Evolutionary conservation across 2,113 vertebrate species (phyloP), one percentile per base, ranked within the genome.

Genomic region (Cyanistes caeruleus): DNA sequence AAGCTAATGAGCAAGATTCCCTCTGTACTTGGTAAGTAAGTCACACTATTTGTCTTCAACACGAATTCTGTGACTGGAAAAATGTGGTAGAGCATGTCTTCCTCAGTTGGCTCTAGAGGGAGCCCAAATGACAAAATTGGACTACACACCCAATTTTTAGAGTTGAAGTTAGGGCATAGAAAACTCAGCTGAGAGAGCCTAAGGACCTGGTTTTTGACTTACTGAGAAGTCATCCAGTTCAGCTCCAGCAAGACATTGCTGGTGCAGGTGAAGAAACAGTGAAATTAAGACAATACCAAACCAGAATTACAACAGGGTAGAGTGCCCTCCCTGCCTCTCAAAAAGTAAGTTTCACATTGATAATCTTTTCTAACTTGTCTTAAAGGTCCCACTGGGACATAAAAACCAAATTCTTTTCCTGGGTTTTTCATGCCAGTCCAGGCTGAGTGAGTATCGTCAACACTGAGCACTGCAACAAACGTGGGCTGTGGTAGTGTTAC

Each of bases 41-140:
- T 90, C 39, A 70, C 21, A 19, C 7, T 90, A 19, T 83, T 83
- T 90, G 70, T 80, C 59, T 83, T 92, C 65, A 48, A 44, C 23
- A 22, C 0, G 0, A 27, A 80, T 52, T 35, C 67, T 55, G 44
- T 60, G 48, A 68, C 44, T 55, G 49, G 64, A 84, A 55, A 86
- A 64, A 90, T 37, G 39, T 75, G 33, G 35, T 56, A 81, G 76
- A 84, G 60, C 44, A 77, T 87, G 18, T 81, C 95, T 95, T 90
- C 43, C 28, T 79, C 72, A 59, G n/a, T 2, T 95, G 91, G 83
- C 94, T 96, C 95, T 97, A 97, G 96, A 96, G 96, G 96, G 95
- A 97, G 94, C 93, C 91, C 94, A 94, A 96, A 96, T 95, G 33
- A 96, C 77, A 95, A 95, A 93, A 87, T 79, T 95, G 65, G 41